A percentile compares a stretch with the other conserved stretches of the same genome.
Conservation (phyloP, 2,797 vertebrate species). For the Cuculus canorus region DNA sequence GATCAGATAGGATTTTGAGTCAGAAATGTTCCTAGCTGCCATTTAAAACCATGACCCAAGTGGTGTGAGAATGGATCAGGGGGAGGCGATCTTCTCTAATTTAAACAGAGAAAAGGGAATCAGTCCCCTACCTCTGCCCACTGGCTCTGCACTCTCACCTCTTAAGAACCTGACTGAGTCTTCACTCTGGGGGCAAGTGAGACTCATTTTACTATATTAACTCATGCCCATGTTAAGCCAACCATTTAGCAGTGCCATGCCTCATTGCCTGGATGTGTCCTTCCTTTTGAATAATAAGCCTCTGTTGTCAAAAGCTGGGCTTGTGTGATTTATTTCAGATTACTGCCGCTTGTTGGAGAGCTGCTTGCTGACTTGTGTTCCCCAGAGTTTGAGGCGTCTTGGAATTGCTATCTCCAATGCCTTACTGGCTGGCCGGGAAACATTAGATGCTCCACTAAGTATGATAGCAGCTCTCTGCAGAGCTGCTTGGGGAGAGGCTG, state of each 20-base stretch:
- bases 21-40: background rate
- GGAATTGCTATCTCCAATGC: constrained; percentile 36
- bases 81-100: background rate
- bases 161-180: background rate
- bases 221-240: constrained; percentile 28
- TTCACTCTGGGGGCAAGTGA: background rate
- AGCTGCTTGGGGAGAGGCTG: constrained; percentile 26
- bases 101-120: background rate
- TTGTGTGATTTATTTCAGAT: constrained; percentile 62
- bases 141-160: background rate
- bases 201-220: constrained; percentile 3
- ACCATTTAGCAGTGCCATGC: constrained; percentile 10
- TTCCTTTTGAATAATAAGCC: constrained; percentile 34
- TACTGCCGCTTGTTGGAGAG: constrained; percentile 50
- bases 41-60: background rate
- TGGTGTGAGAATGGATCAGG: background rate
- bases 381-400: constrained; percentile 48
- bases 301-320: background rate
- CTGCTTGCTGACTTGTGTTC: constrained; percentile 57
- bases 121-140: background rate
- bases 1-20: background rate
- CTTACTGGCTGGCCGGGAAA: background rate
- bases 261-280: constrained; percentile 47
- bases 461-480: constrained; percentile 45
- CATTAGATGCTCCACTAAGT: constrained; percentile 64